Evolutionary conservation across 2,797 vertebrate genomes (phyloP), one percentile per base, ranked within the genome.

Genomic region (Bradypodion pumilum): DNA sequence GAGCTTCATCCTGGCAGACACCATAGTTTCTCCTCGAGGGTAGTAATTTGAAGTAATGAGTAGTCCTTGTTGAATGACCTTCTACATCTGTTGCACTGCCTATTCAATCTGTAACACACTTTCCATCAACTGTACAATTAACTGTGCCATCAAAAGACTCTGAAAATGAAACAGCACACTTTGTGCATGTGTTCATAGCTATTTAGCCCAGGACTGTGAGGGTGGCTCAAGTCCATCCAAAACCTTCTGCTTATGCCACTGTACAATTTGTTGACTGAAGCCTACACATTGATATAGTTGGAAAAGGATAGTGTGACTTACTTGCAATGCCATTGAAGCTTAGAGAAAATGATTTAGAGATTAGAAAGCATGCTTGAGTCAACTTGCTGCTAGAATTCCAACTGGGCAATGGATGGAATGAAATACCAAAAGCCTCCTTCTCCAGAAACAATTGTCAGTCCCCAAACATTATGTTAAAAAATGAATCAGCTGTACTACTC

Each of bases 31-130:
- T 94, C 86, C 90, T 92, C 88, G 76, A 88, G 91, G 91, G 87
- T 91, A 88, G 87, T 94, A 93, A 94, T 95, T 92, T 91, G 91
- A 92, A 94, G 88, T 93, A 93, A 94, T 94, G 92, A 92, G 90
- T 87, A 93, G 91, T 85, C 89, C 90, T 94, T 91, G 70, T 87
- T 89, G 92, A 94, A 88, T 92, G 93, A 93, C 90, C 92, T 93
- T 91, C 86, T 93, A 35, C 85, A 91, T 92, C 90, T 94, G 91
- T 86, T 90, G 83, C 82, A 72, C 89, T 94, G 88, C 65, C 88
- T 93, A 42, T 90, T 91, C 91, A 90, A 78, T 93, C 90, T 93
- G 90, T 84, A 92, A 77, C 81, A 92, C 87, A 35, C 85, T 88
- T 91, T 73, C 78, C 84, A 94, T 94, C 92, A 92, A 82, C 91